Evolutionary conservation across 2,888 invertebrate genomes (phyloP).

Genomic region (Aromia moschata): DNA sequence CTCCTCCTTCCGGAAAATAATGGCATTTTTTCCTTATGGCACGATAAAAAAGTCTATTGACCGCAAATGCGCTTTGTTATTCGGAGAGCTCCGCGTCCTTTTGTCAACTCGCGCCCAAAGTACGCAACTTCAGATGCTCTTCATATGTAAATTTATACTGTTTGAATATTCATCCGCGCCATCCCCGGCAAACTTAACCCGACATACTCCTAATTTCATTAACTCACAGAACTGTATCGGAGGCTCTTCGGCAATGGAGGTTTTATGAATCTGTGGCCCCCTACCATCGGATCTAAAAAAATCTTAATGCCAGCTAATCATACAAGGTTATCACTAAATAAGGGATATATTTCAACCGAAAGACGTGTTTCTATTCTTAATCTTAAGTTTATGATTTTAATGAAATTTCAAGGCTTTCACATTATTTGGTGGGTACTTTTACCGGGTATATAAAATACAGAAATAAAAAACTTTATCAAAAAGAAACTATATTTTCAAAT

Average conservation of each 20-base stretch:
- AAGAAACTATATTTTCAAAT: too few relatives aligned
- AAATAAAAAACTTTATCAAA: too few relatives aligned
- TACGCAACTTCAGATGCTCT: conserved; percentile 49
- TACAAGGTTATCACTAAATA: too few relatives aligned
- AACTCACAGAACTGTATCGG: conserved; percentile 36
- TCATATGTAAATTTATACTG: conserved; percentile 57
- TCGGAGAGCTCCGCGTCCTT: conserved; percentile 36
- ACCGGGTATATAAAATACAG: too few relatives aligned
- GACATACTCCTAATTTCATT: conserved; percentile 53
- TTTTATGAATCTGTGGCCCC: too few relatives aligned
- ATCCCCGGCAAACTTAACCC: conserved; percentile 50
- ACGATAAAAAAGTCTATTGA: conserved; percentile 15
- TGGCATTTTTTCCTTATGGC: conserved; percentile 7
- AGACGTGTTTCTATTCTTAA: too few relatives aligned
- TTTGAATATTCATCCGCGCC: conserved; percentile 59
- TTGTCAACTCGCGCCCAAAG: conserved; percentile 41
- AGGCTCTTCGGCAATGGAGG: not conserved
- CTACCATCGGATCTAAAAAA: too few relatives aligned
- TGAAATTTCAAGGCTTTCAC: too few relatives aligned
- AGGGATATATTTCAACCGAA: too few relatives aligned
- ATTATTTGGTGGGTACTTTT: too few relatives aligned
- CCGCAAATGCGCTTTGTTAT: conserved; percentile 40
- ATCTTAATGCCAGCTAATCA: too few relatives aligned
- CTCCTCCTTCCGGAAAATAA: conserved; percentile 5
- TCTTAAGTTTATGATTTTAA: too few relatives aligned